Percentiles rank a stretch among this genome's conserved stretches.
phyloP scores from a whole-genome alignment of 2,888 invertebrate species.

The Sinhomidia bicolor region DNA sequence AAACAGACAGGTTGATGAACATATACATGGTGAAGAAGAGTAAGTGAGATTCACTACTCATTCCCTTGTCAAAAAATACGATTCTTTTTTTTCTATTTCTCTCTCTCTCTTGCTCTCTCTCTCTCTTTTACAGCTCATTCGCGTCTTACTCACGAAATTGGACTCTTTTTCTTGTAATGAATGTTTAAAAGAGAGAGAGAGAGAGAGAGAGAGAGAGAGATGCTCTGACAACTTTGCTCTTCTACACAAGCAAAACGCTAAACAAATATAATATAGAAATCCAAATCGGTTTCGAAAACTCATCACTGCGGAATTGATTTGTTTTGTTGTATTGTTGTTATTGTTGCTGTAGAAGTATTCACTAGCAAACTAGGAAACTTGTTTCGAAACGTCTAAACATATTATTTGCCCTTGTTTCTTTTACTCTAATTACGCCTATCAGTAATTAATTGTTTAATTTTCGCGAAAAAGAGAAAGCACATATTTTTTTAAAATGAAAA shows the following conservation, averaged over 20 bases:
- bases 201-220: no score
- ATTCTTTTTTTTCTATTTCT: neutral
- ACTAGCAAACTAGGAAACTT: neutral
- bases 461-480: constrained; percentile 20
- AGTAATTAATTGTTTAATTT: constrained; percentile 23
- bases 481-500: no score
- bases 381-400: neutral
- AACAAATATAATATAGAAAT: constrained; percentile 8
- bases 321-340: neutral
- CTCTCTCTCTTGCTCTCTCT: neutral
- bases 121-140: neutral
- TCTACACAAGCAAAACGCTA: neutral
- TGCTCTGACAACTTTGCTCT: constrained; percentile 46
- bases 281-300: constrained; percentile 5
- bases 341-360: neutral
- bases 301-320: neutral
- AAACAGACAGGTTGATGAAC: constrained; percentile 56
- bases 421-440: constrained; percentile 1
- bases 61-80: constrained; percentile 58
- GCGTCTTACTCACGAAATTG: neutral
- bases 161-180: constrained; percentile 54
- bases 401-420: constrained; percentile 22
- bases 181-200: constrained; percentile 38
- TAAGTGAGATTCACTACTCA: constrained; percentile 57
- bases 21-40: constrained; percentile 13